phyloP scores from a whole-genome alignment of 2,797 vertebrate genomes.

The Girardinus metallicus region DNA sequence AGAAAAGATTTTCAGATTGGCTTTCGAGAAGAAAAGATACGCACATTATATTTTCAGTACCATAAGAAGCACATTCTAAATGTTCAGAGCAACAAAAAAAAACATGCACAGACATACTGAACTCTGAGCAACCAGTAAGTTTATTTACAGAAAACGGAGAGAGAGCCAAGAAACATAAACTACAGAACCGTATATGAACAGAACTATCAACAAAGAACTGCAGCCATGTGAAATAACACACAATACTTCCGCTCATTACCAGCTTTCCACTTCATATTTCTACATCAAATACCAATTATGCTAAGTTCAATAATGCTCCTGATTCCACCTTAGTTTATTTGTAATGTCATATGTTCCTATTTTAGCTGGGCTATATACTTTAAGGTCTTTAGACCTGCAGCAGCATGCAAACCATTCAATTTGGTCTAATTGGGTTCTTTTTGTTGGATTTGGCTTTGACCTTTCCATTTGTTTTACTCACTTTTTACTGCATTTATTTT shows the following conservation, averaged over 20 bases:
- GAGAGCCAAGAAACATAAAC: too few relatives aligned
- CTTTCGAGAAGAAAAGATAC: not conserved
- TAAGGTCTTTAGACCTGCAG: not conserved
- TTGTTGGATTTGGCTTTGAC: not conserved
- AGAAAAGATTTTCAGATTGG: not conserved
- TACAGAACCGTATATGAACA: not conserved
- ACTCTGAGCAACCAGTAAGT: not conserved
- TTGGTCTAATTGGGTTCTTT: not conserved
- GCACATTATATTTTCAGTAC: slow-evolving; percentile 3
- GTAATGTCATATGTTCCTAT: not conserved
- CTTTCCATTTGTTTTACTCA: not conserved
- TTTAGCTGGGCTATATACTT: not conserved
- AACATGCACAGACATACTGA: not conserved
- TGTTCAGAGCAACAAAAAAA: slow-evolving; percentile 1
- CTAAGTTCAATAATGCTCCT: too few relatives aligned
- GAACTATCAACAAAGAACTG: not conserved
- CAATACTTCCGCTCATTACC: not conserved
- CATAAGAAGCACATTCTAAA: not conserved
- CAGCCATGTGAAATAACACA: not conserved
- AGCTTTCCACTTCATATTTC: not conserved
- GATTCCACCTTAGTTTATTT: not conserved
- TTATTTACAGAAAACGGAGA: not conserved
- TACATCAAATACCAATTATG: not conserved
- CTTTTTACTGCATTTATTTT: not conserved
- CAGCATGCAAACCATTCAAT: not conserved